Evolutionary conservation across 1,140 invertebrate genomes (phyloP).

Genomic region (Heliconius congener): DNA sequence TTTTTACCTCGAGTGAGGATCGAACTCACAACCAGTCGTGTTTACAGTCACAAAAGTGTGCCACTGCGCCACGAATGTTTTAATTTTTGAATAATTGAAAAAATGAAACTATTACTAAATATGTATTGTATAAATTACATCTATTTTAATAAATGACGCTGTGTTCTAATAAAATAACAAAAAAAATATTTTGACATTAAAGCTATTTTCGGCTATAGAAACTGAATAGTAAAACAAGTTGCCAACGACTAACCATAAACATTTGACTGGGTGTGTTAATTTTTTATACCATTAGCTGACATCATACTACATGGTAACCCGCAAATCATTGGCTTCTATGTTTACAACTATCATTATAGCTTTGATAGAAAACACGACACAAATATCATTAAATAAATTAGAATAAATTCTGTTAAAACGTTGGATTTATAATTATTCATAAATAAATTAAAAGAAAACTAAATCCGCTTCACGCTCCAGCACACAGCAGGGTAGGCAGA

Average conservation of each 20-base stretch:
- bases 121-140: no score
- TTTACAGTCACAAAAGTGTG: no score
- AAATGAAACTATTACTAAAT: no score
- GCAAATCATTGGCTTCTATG: slow-evolving; percentile 25
- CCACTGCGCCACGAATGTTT: no score
- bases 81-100: no score
- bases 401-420: background rate
- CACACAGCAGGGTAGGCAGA: no score
- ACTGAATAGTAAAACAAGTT: background rate
- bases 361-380: slow-evolving; percentile 20
- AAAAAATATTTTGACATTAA: background rate
- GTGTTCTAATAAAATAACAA: background rate
- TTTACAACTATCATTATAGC: slow-evolving; percentile 35
- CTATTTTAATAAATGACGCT: background rate
- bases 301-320: slow-evolving; percentile 27
- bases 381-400: background rate
- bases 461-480: no score
- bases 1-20: no score
- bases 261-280: slow-evolving; percentile 26
- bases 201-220: background rate
- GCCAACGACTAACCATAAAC: slow-evolving; percentile 21
- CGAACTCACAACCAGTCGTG: no score
- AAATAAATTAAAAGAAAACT: no score
- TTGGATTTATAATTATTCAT: no score
- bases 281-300: slow-evolving; percentile 36